Conservation (phyloP, 2,888 invertebrate species). For the Opisthograptis luteolata region DNA sequence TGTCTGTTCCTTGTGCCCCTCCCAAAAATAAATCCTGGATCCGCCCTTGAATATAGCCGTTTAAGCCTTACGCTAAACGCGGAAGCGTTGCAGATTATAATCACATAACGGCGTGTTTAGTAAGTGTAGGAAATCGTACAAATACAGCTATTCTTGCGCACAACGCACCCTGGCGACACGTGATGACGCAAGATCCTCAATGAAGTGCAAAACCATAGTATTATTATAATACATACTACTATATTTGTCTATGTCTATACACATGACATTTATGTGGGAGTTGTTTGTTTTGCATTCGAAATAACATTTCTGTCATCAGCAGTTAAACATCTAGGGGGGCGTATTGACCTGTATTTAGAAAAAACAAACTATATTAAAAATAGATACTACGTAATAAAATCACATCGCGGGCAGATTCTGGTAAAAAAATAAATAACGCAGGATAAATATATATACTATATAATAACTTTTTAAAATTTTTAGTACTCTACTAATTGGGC, state of each 20-base stretch:
- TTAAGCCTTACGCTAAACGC: slow-evolving; percentile 34
- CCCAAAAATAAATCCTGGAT: too few species aligned
- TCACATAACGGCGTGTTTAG: slow-evolving; percentile 39
- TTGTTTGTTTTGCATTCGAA: slow-evolving; percentile 10
- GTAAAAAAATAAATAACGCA: neutral
- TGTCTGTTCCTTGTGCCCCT: too few species aligned
- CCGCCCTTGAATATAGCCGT: too few species aligned
- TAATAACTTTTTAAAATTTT: neutral
- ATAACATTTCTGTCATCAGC: neutral
- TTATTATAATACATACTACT: neutral
- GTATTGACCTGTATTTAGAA: neutral
- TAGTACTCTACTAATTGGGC: neutral
- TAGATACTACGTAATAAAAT: too few species aligned
- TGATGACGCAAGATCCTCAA: slow-evolving; percentile 46
- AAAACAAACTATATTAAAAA: neutral
- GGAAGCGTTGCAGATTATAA: slow-evolving; percentile 51
- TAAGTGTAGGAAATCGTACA: slow-evolving; percentile 54
- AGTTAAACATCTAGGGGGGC: neutral
- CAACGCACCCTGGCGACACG: slow-evolving; percentile 37
- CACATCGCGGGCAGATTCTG: neutral
- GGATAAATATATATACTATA: too few species aligned
- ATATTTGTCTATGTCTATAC: neutral
- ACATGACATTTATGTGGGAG: slow-evolving; percentile 17
- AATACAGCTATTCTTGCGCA: slow-evolving; percentile 51
- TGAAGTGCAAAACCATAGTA: slow-evolving; percentile 35